These are phyloP conservation scores for Asarcornis scutulata DNA, from an alignment of 2,113 vertebrate species.

Conservation along the genomic window DNA sequence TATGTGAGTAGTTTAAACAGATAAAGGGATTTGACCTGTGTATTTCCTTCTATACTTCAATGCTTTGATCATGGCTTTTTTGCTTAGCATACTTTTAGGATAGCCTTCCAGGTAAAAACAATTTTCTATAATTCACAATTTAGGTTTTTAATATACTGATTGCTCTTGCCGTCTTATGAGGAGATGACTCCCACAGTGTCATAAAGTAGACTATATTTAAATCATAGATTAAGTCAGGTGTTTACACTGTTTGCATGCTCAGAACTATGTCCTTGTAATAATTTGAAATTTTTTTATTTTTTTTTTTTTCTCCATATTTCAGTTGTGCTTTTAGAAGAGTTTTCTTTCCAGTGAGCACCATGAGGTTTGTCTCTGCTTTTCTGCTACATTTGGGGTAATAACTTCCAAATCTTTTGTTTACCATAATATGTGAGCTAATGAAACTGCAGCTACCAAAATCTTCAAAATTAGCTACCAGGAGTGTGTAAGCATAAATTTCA, in stretches of 20 bases:
- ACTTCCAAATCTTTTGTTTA: background rate
- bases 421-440: background rate
- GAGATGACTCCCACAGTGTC: background rate
- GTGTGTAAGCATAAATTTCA: background rate
- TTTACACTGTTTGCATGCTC: background rate
- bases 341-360: background rate
- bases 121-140: background rate
- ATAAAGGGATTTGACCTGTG: background rate
- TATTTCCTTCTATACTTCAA: background rate
- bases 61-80: background rate
- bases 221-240: background rate
- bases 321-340: background rate
- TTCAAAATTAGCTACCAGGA: background rate
- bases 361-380: background rate
- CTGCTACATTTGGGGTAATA: background rate
- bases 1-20: background rate
- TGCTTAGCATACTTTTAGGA: background rate
- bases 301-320: background rate
- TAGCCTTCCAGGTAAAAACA: background rate
- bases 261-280: slow-evolving; percentile 39
- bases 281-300: background rate
- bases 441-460: background rate
- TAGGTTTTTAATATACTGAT: background rate
- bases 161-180: background rate
- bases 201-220: background rate